Percentiles rank a stretch among this genome's conserved stretches.
Conservation (phyloP, 2,113 vertebrate species). For the Pangasianodon gigas region DNA sequence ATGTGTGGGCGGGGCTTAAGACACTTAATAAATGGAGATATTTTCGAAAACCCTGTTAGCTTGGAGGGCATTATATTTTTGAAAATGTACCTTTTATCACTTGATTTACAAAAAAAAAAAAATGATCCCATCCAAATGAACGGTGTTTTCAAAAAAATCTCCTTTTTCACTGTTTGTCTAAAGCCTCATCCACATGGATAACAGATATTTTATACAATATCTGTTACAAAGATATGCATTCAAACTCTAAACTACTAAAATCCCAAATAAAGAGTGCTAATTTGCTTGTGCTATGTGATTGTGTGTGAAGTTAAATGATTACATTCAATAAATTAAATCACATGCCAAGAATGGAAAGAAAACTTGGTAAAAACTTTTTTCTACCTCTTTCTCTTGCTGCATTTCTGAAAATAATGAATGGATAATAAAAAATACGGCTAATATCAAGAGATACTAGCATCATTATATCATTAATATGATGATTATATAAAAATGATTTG, state of each 20-base stretch:
- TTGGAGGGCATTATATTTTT: too few species aligned
- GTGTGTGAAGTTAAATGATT: not conserved
- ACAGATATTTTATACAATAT: not conserved
- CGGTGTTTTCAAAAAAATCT: too few species aligned
- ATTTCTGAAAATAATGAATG: not conserved
- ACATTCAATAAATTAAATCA: not conserved
- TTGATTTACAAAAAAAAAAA: too few species aligned
- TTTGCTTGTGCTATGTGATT: not conserved
- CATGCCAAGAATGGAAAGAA: not conserved
- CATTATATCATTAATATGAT: not conserved
- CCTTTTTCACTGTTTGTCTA: too few species aligned
- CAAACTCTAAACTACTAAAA: not conserved
- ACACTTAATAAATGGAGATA: too few species aligned
- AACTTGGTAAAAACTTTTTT: too few species aligned
- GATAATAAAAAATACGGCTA: not conserved
- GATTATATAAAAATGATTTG: not conserved
- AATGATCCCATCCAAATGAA: not conserved
- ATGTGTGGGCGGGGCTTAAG: too few species aligned
- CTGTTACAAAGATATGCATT: not conserved
- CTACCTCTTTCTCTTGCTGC: too few species aligned
- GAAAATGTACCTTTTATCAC: too few species aligned
- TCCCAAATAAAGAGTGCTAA: not conserved
- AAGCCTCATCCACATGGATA: too few species aligned
- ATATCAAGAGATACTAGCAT: not conserved
- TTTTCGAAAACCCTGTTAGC: too few species aligned